These are phyloP conservation scores for Argyrosomus regius DNA, from an alignment of 2,797 vertebrate species.

Conservation along the genomic window DNA sequence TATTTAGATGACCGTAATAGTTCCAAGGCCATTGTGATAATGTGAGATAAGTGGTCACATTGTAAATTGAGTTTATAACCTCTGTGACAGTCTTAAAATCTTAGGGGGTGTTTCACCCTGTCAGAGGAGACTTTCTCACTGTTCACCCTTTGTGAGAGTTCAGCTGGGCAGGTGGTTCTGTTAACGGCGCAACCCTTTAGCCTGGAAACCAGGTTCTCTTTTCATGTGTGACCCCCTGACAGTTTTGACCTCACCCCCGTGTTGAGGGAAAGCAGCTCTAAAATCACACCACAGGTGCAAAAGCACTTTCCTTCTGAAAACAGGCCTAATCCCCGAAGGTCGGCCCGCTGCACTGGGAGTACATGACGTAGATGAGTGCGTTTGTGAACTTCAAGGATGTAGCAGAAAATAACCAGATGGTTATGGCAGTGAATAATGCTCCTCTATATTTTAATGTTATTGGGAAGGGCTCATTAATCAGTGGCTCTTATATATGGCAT, in stretches of 20 bases:
- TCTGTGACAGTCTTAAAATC: conserved; percentile 31
- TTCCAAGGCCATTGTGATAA: conserved; percentile 71
- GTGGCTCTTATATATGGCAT: conserved; percentile 18
- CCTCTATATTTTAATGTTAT: conserved; percentile 32
- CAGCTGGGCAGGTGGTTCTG: conserved; percentile 65
- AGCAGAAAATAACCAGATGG: conserved; percentile 48
- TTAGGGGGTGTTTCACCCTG: conserved; percentile 16
- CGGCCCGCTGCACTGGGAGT: conserved; percentile 18
- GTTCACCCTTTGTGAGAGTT: conserved; percentile 25
- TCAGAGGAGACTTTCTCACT: conserved; percentile 46
- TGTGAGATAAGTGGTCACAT: conserved; percentile 72
- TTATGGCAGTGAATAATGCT: conserved; percentile 37
- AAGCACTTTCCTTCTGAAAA: conserved; percentile 67
- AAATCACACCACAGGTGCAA: conserved; percentile 77
- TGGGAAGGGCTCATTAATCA: conserved; percentile 33
- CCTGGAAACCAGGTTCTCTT: conserved; percentile 63
- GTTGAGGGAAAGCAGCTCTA: conserved; percentile 58
- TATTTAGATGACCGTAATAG: conserved; percentile 71
- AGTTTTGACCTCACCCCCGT: conserved; percentile 59
- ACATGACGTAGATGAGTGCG: conserved; percentile 41
- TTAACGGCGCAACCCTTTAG: conserved; percentile 53
- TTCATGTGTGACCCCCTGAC: conserved; percentile 70
- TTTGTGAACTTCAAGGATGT: conserved; percentile 40
- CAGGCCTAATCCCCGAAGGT: conserved; percentile 54
- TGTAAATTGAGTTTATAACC: conserved; percentile 66